Evolutionary conservation across 2,113 vertebrate species (phyloP).

Genomic region (Protobothrops flavoviridis): DNA sequence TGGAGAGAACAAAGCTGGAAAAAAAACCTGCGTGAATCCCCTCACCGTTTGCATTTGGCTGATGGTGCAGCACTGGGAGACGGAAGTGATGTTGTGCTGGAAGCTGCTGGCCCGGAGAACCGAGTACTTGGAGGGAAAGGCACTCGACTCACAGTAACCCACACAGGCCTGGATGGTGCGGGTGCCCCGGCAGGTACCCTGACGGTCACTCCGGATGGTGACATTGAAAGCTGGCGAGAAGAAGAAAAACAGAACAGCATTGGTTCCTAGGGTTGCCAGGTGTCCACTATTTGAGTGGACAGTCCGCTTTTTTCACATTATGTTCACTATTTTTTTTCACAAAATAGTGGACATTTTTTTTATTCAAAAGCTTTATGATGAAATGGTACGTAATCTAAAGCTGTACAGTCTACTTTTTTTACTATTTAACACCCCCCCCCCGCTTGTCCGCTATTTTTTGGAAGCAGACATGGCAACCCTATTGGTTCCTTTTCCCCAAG

Average conservation of each 20-base stretch:
- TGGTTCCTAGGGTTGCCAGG: too few relatives aligned
- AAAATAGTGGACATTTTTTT: too few relatives aligned
- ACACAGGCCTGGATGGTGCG: constrained; percentile 82
- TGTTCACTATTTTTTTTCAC: too few relatives aligned
- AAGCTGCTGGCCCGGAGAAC: constrained; percentile 84
- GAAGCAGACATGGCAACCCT: too few relatives aligned
- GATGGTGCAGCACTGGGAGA: constrained; percentile 87
- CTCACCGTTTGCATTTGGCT: constrained; percentile 69
- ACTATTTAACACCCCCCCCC: too few relatives aligned
- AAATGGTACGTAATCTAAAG: too few relatives aligned
- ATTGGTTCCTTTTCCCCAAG: not conserved
- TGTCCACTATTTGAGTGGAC: too few relatives aligned
- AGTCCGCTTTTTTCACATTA: too few relatives aligned
- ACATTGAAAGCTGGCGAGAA: constrained; percentile 78
- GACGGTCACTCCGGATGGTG: constrained; percentile 82
- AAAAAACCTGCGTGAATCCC: rapidly evolving
- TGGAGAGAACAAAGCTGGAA: not conserved
- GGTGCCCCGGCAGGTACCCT: constrained; percentile 78
- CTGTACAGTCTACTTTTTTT: too few relatives aligned
- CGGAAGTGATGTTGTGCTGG: constrained; percentile 84
- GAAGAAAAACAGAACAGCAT: not conserved
- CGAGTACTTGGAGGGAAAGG: constrained; percentile 85
- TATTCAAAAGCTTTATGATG: too few relatives aligned
- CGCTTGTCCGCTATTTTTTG: too few relatives aligned
- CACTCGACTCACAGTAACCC: constrained; percentile 88